Base-by-base conservation (phyloP, 2,888 invertebrate genomes). In the Cantharis rufa region DNA sequence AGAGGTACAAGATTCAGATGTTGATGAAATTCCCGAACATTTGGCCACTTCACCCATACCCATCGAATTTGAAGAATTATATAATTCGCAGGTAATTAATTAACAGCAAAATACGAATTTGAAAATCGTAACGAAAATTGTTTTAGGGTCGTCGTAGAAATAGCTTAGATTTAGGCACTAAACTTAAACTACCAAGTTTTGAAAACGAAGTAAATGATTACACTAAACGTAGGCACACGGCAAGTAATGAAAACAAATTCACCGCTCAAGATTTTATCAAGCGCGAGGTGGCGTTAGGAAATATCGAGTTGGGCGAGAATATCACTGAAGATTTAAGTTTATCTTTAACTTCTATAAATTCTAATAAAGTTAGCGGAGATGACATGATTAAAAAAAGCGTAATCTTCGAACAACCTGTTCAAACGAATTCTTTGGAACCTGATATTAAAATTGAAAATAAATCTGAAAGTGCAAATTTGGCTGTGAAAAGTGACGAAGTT, bases 1-100 rank as follows among this genome's bases (percentile, higher is more conserved):
- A 89, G 98, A 97, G 89, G 92, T 96, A 48, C 92, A 92, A 62
- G 93, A 93, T 81, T 90, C 90, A 77, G 94, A 95, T 83, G 93
- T 93, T 79, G 94, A 93, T 70, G 93, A 93, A 84, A 92, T 95
- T 83, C 96, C 98, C 1, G 95, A 95, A 61, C 95, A 98, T 88
- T 90, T 99, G 83, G 98, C 98, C 75, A 98, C 98, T 18, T 98
- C 98, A 4, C 98, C 99, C 13, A 94, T 99, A 82, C 98, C 97
- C 3, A 93, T 94, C 21, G 90, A 90, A 82, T 89, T 91, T 81
- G 89, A 88, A 80, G 86, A 86, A 77, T 82, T 89, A 18, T 88
- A 88, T 76, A 86, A 85, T 72, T 83, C 84, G 74, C 83, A 86
- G 81, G 87, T 86, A 82, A 79, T 70, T 15, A 48, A n/a, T 48